phyloP scores from a whole-genome alignment of 2,113 vertebrate genomes.

The Axis porcinus region DNA sequence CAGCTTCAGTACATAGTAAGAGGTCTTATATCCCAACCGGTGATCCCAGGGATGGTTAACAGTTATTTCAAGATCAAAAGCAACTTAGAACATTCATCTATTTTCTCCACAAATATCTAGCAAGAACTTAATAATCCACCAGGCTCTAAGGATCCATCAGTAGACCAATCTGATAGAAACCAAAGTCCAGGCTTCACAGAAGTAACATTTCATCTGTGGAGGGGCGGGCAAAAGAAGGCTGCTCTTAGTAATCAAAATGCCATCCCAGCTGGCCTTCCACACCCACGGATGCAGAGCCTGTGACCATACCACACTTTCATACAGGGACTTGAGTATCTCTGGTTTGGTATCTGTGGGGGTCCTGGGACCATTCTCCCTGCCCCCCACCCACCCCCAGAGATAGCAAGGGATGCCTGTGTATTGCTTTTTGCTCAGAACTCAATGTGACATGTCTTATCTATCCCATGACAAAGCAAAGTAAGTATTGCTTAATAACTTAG shows the following conservation, averaged over 20 bases:
- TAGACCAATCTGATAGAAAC: background rate
- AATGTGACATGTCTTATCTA: background rate
- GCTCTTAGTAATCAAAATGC: background rate
- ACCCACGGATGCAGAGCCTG: background rate
- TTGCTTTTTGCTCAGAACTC: slow-evolving; percentile 1
- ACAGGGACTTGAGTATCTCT: background rate
- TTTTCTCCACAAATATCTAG: background rate
- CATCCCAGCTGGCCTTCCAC: background rate
- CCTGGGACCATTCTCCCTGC: background rate
- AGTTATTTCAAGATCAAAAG: slow-evolving; percentile 1
- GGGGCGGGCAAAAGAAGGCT: background rate
- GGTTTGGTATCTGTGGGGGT: background rate
- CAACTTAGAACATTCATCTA: background rate
- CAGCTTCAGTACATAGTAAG: background rate
- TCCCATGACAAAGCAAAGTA: background rate
- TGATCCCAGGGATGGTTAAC: background rate
- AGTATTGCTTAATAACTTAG: slow-evolving; percentile 34
- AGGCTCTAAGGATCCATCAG: background rate
- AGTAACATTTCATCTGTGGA: background rate
- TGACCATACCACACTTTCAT: background rate
- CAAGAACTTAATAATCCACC: background rate
- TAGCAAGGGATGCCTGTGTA: background rate
- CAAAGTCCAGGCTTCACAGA: background rate
- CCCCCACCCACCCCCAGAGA: background rate
- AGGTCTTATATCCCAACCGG: background rate